Evolutionary conservation across 2,888 invertebrate genomes (phyloP).

Genomic region (Ethmia dodecea): DNA sequence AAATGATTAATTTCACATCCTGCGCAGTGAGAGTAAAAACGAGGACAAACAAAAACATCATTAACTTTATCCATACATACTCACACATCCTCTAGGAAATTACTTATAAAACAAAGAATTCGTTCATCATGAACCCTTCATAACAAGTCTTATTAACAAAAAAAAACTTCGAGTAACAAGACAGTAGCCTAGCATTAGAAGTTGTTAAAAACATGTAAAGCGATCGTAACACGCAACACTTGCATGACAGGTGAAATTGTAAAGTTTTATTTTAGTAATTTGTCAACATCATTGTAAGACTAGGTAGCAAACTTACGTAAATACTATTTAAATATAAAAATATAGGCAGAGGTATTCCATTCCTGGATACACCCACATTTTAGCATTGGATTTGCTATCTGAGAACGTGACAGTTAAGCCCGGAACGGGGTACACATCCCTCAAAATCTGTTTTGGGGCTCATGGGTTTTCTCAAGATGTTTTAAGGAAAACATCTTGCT

Average conservation of each 20-base stretch:
- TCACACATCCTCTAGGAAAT: conserved; percentile 21
- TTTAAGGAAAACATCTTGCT: too few species aligned
- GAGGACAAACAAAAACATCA: too few species aligned
- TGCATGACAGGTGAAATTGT: conserved; percentile 26
- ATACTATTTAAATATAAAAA: too few species aligned
- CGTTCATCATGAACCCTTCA: conserved; percentile 35
- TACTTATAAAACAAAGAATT: conserved; percentile 14
- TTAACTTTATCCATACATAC: not conserved
- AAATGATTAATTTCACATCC: conserved; percentile 1
- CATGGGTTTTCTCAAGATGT: too few species aligned
- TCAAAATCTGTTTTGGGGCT: too few species aligned
- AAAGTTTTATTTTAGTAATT: not conserved
- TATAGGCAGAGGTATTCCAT: too few species aligned
- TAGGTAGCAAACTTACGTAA: too few species aligned
- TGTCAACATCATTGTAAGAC: too few species aligned
- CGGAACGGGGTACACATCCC: too few species aligned
- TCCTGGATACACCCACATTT: too few species aligned
- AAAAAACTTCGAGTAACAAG: conserved; percentile 50
- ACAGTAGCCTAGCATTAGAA: conserved; percentile 60
- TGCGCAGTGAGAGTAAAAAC: not conserved
- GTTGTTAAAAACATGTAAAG: conserved; percentile 62
- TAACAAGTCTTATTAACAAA: conserved; percentile 33
- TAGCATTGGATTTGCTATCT: too few species aligned
- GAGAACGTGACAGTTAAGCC: too few species aligned
- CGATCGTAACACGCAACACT: conserved; percentile 58